A percentile compares a stretch with the other conserved stretches of the same genome.
Conservation (phyloP, 2,888 invertebrate genomes). For the Athalia circularis region DNA sequence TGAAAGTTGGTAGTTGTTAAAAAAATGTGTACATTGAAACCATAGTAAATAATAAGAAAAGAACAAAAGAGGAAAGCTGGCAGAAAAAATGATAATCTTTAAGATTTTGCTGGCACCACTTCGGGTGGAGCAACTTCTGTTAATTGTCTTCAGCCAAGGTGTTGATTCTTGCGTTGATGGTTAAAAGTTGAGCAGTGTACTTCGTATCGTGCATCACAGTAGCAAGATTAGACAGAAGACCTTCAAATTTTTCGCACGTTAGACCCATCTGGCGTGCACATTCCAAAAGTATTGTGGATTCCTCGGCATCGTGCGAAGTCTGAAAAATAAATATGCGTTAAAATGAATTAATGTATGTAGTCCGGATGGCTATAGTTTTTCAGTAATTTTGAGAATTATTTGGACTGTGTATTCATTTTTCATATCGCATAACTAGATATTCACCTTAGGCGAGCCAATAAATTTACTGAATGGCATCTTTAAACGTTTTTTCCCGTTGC, state of each 20-base stretch:
- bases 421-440: conserved; percentile 3
- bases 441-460: conserved; percentile 78
- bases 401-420: not conserved
- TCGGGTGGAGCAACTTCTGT: conserved; percentile 68
- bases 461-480: conserved; percentile 87
- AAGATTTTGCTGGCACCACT: conserved; percentile 55
- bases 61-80: conserved; percentile 67
- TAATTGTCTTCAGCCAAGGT: conserved; percentile 85
- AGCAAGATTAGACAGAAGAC: conserved; percentile 81
- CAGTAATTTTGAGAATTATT: not conserved
- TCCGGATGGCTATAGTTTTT: not conserved
- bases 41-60: conserved; percentile 59
- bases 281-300: conserved; percentile 79
- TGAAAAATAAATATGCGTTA: conserved; percentile 45
- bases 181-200: conserved; percentile 85
- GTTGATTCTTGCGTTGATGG: conserved; percentile 88
- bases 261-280: conserved; percentile 86
- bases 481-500: conserved; percentile 80
- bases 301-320: conserved; percentile 70
- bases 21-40: conserved; percentile 37
- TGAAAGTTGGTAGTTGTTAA: conserved; percentile 13
- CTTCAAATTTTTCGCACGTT: conserved; percentile 78
- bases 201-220: conserved; percentile 82
- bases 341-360: conserved; percentile 30
- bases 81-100: conserved; percentile 61